Evolutionary conservation across 2,797 vertebrate genomes (phyloP).

Genomic region (Rhynchotus rufescens): DNA sequence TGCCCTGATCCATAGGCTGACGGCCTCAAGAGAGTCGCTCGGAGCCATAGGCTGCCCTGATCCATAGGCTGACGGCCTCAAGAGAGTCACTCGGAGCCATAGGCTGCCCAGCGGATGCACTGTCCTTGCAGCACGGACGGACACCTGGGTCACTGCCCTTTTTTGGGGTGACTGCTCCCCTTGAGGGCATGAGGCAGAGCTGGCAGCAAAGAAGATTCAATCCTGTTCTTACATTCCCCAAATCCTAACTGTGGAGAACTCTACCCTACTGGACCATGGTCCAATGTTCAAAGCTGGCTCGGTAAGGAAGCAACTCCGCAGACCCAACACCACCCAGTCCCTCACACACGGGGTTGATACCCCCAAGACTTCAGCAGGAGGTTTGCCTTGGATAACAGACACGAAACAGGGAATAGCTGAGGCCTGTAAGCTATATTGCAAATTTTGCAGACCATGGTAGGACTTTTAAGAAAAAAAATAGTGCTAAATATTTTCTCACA

Average conservation of each 20-base stretch:
- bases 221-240: neutral
- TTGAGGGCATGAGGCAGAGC: neutral
- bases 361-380: neutral
- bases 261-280: neutral
- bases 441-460: neutral
- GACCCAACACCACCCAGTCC: neutral
- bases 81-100: no score
- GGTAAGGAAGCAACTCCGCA: neutral
- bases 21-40: no score
- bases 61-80: no score
- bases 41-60: no score
- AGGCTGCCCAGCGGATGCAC: no score
- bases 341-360: no score
- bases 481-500: neutral
- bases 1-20: no score
- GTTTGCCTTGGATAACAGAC: neutral
- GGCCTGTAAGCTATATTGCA: neutral
- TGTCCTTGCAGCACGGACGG: no score
- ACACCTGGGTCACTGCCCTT: neutral
- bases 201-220: rapidly evolving
- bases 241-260: no score
- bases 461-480: neutral
- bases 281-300: neutral
- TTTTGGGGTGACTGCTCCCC: no score
- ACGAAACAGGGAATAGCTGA: neutral